Base-by-base conservation (phyloP, 2,113 vertebrate species). In the Indicator maculatus region DNA sequence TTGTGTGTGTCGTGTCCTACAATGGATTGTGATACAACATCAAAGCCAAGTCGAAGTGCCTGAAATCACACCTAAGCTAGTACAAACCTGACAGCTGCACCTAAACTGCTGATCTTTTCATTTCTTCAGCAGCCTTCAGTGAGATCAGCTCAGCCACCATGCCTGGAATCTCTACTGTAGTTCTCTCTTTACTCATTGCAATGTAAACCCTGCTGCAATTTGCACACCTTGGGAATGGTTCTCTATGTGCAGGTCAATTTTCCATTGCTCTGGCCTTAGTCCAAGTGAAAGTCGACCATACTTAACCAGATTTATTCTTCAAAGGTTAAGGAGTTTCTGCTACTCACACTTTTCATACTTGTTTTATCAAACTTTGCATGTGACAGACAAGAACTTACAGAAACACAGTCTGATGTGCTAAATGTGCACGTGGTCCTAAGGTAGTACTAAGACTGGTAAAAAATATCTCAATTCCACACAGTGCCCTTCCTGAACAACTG, bases 241-340 rank as follows among this genome's bases (percentile, higher is more conserved):
- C 15, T 33, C 21, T 70, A 1, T 12, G 67, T 66, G 47, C 44
- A 67, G 28, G 26, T 39, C 70, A 66, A 5, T 23, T 82, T 89
- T 72, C n/a, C 3, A 0, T 44, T 53, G 16, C 26, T 80, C 72
- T 95, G 85, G 72, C 47, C 8, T 23, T 11, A 1, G 36, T 88
- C 73, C 90, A 91, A 75, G n/a, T 3, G 70, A 91, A 93, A 93
- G 39, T 5, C 77, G 89, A 64, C 65, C 44, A 38, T 33, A 24
- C 52, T 75, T 53, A 17, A 4, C 9, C 39, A 19, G 27, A 88
- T 69, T 78, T 60, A 27, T 56, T 89, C 38, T 91, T n/a, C 39
- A 82, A 64, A 94, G 86, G 76, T 84, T 79, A 94, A 94, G 89
- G 79, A 91, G 79, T 95, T 96, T 93, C 93, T 95, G 72, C 16